A percentile compares a stretch with the other conserved stretches of the same genome.
Conservation (phyloP, 1,140 invertebrate species). For the Eupristina koningsbergeri region DNA sequence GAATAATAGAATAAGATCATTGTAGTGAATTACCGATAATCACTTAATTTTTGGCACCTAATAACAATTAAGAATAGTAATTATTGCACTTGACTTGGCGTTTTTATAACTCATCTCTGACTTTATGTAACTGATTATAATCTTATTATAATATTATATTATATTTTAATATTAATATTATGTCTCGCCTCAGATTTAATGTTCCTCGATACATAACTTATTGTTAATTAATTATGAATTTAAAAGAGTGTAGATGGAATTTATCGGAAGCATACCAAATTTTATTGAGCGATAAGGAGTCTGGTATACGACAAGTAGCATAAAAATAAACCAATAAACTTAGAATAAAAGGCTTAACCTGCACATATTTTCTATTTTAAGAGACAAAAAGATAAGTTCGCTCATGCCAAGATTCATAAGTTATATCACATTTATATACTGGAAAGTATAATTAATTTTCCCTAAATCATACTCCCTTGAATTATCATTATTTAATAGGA, state of each 20-base stretch:
- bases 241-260: too few species aligned
- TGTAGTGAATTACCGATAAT: not conserved
- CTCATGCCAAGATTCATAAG: not conserved
- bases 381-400: not conserved
- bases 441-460: too few species aligned
- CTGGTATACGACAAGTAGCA: not conserved
- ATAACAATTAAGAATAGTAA: not conserved
- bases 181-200: too few species aligned
- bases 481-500: too few species aligned
- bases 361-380: conserved; percentile 16
- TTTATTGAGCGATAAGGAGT: not conserved
- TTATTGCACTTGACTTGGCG: not conserved
- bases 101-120: not conserved
- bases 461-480: too few species aligned
- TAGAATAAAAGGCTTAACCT: too few species aligned
- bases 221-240: too few species aligned
- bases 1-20: not conserved
- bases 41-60: not conserved
- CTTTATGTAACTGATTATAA: not conserved
- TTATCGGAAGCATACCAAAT: not conserved
- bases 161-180: too few species aligned
- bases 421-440: too few species aligned
- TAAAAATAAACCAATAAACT: not conserved
- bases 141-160: too few species aligned
- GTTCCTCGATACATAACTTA: too few species aligned